These are phyloP conservation scores for Hypercompe scribonia DNA, from an alignment of 2,888 invertebrate species.

Conservation along the genomic window DNA sequence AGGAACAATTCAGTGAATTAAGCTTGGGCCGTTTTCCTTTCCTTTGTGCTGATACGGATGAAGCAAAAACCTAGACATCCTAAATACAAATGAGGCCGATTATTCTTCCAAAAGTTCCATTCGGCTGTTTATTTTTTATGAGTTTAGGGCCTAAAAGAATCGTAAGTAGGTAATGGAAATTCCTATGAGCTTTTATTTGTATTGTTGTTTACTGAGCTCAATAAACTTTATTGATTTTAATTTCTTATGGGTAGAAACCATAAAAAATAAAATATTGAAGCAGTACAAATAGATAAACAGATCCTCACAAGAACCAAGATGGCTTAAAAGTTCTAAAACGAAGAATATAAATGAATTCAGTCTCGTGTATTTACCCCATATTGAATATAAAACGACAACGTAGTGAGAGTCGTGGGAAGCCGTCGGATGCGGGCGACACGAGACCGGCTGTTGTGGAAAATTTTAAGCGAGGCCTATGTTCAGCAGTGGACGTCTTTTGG, in stretches of 20 bases:
- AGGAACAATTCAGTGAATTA: slow-evolving; percentile 49
- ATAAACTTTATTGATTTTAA: not conserved
- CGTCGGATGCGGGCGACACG: too few relatives aligned
- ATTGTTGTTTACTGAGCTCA: not conserved
- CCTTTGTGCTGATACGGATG: slow-evolving; percentile 22
- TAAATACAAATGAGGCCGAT: slow-evolving; percentile 48
- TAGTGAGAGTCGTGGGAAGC: too few relatives aligned
- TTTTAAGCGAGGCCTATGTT: too few relatives aligned
- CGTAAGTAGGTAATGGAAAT: not conserved
- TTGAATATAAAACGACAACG: too few relatives aligned
- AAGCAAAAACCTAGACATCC: slow-evolving; percentile 46
- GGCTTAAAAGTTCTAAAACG: too few relatives aligned
- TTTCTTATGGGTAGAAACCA: not conserved
- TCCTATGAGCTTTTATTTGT: not conserved
- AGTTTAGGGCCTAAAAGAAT: slow-evolving; percentile 5
- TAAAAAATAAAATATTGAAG: not conserved
- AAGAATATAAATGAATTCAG: too few relatives aligned
- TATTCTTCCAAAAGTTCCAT: slow-evolving; percentile 44
- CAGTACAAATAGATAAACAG: not conserved
- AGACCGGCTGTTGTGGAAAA: too few relatives aligned
- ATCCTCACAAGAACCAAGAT: not conserved
- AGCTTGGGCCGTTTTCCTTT: slow-evolving; percentile 30
- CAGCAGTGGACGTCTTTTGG: too few relatives aligned
- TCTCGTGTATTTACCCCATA: too few relatives aligned
- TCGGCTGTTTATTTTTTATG: slow-evolving; percentile 39